phyloP scores from a whole-genome alignment of 2,888 invertebrate species.

The Drosophila recens region DNA sequence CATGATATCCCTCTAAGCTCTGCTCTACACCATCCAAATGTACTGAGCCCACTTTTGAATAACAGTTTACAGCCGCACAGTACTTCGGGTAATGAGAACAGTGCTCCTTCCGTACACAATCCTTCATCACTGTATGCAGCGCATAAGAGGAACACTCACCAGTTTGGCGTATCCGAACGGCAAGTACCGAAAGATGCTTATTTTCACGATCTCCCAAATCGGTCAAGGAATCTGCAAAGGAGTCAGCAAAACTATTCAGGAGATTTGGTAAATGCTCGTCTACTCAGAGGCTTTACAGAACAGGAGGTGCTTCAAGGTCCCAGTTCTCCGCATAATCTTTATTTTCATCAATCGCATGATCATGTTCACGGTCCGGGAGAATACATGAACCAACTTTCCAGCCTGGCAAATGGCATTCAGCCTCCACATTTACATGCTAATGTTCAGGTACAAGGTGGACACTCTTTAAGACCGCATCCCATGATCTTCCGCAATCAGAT shows the following conservation, averaged over 20 bases:
- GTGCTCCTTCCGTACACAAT: slow-evolving; percentile 25
- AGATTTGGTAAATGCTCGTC: slow-evolving; percentile 34
- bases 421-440: slow-evolving; percentile 28
- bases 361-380: slow-evolving; percentile 11
- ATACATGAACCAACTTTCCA: slow-evolving; percentile 21
- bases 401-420: slow-evolving; percentile 25
- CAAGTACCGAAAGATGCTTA: slow-evolving; percentile 88
- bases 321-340: background rate
- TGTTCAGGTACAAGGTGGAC: slow-evolving; percentile 16
- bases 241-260: slow-evolving; percentile 29
- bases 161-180: slow-evolving; percentile 57
- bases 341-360: slow-evolving; percentile 21
- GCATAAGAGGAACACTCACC: slow-evolving; percentile 13
- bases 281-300: slow-evolving; percentile 25
- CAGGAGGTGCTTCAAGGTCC: slow-evolving; percentile 17
- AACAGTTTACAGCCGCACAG: slow-evolving; percentile 29
- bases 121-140: slow-evolving; percentile 19
- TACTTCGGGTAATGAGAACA: slow-evolving; percentile 25
- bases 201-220: slow-evolving; percentile 87
- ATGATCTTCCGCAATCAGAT: slow-evolving; percentile 28
- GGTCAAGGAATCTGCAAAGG: slow-evolving; percentile 59
- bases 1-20: slow-evolving; percentile 11
- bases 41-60: slow-evolving; percentile 31
- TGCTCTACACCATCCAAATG: slow-evolving; percentile 21
- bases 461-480: slow-evolving; percentile 19